Evolutionary conservation across 1,140 invertebrate genomes (phyloP).

Genomic region (Drosophila novamexicana): DNA sequence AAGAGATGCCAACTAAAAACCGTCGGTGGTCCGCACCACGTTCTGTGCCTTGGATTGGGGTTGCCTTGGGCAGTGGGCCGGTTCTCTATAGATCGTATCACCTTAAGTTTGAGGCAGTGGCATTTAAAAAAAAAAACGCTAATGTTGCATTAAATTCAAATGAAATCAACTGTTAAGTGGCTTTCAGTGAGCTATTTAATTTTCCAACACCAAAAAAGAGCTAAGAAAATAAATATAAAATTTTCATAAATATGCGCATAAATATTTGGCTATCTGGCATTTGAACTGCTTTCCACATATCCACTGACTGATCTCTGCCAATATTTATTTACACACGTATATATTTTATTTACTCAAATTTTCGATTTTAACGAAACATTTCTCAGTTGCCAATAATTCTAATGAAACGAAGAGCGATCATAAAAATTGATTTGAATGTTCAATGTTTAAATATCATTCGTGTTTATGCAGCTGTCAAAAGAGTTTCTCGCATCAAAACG

Average conservation of each 20-base stretch:
- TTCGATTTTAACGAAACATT: conserved; percentile 17
- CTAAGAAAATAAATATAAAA: conserved; percentile 59
- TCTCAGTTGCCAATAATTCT: conserved; percentile 22
- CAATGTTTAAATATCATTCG: conserved; percentile 31
- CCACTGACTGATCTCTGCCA: conserved; percentile 22
- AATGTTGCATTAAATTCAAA: conserved; percentile 83
- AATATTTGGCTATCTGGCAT: conserved; percentile 43
- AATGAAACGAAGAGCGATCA: conserved; percentile 30
- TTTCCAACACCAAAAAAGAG: conserved; percentile 45
- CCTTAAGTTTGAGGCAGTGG: conserved; percentile 50
- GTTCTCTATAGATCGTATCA: conserved; percentile 60
- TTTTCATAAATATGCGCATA: conserved; percentile 71
- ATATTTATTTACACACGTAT: conserved; percentile 41
- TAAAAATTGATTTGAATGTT: conserved; percentile 33
- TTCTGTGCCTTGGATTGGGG: background rate
- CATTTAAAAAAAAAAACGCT: conserved; percentile 64
- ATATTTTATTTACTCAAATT: conserved; percentile 46
- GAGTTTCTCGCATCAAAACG: conserved; percentile 11
- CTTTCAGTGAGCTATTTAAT: conserved; percentile 83
- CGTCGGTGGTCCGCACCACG: conserved; percentile 59
- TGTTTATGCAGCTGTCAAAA: conserved; percentile 48
- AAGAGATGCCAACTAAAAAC: conserved; percentile 20
- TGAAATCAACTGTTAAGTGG: conserved; percentile 82
- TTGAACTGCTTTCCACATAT: conserved; percentile 19
- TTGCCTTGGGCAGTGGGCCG: background rate